Evolutionary conservation across 2,113 vertebrate genomes (phyloP).

Genomic region (Acanthochromis polyacanthus): DNA sequence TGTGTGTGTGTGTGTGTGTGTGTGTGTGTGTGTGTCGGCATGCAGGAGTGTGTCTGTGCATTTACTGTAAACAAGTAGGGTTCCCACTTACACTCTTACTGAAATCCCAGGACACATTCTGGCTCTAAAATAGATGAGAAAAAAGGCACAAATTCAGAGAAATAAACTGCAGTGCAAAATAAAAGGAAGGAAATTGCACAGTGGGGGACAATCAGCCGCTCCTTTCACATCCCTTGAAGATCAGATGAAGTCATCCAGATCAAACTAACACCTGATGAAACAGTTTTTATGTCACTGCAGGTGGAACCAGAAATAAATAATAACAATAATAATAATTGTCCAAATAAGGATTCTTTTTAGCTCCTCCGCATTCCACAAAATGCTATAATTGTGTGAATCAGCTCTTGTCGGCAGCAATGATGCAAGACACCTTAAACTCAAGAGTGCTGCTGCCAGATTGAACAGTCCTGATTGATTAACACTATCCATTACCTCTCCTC

Average conservation of each 20-base stretch:
- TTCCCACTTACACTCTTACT: slow-evolving; percentile 1
- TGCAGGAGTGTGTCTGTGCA: slow-evolving; percentile 17
- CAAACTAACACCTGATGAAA: slow-evolving; percentile 27
- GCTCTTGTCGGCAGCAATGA: slow-evolving; percentile 52
- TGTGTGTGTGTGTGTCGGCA: neutral
- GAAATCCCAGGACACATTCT: slow-evolving; percentile 25
- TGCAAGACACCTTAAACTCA: slow-evolving; percentile 32
- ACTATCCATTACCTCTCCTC: slow-evolving; percentile 61
- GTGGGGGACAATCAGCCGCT: neutral
- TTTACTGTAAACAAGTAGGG: slow-evolving; percentile 15
- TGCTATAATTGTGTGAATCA: slow-evolving; percentile 55
- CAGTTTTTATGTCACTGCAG: neutral
- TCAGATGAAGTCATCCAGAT: slow-evolving; percentile 53
- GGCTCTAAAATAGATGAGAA: neutral
- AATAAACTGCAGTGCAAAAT: neutral
- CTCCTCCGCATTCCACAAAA: slow-evolving; percentile 30
- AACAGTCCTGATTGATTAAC: slow-evolving; percentile 64
- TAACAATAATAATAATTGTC: slow-evolving; percentile 2
- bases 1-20: slow-evolving; percentile 4
- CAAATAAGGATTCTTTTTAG: slow-evolving; percentile 34
- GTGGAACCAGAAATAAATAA: slow-evolving; percentile 22
- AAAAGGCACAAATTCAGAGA: neutral
- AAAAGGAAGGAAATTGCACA: slow-evolving; percentile 1
- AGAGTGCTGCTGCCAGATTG: slow-evolving; percentile 58
- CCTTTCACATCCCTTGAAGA: slow-evolving; percentile 27